Percentiles rank a stretch among this genome's conserved stretches.
Evolutionary conservation across 2,113 vertebrate species (phyloP).

Genomic region (Leucopternis melanops): DNA sequence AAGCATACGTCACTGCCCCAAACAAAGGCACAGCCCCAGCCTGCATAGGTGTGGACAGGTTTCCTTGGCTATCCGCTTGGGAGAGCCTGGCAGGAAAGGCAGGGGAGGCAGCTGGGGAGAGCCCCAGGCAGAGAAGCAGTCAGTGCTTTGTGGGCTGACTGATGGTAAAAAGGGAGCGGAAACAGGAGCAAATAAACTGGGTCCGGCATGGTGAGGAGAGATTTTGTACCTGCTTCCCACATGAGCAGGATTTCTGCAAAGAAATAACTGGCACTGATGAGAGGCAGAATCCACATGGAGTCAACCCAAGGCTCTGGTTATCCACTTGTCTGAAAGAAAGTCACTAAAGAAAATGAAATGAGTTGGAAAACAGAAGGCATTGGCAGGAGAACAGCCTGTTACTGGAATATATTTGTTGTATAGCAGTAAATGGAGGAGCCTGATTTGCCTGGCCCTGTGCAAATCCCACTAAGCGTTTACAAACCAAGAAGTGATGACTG

Average conservation of each 20-base stretch:
- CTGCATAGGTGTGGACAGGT: conserved; percentile 41
- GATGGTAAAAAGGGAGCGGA: not conserved
- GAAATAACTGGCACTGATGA: not conserved
- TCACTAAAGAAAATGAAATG: conserved; percentile 42
- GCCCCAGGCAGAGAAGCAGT: not conserved
- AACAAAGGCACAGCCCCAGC: conserved; percentile 25
- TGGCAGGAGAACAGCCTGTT: conserved; percentile 39
- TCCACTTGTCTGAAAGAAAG: conserved; percentile 43
- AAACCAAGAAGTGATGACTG: conserved; percentile 54
- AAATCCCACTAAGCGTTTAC: conserved; percentile 20
- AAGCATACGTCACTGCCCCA: conserved; percentile 30
- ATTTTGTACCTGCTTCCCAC: not conserved
- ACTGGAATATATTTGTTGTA: conserved; percentile 23
- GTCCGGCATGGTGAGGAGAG: not conserved
- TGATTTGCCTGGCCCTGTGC: conserved; percentile 13
- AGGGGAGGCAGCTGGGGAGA: not conserved
- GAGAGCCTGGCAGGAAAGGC: conserved; percentile 24
- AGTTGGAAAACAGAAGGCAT: conserved; percentile 46
- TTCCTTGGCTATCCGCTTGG: not conserved
- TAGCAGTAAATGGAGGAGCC: conserved; percentile 30
- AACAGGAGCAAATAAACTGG: not conserved
- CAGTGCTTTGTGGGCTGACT: not conserved
- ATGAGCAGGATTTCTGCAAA: not conserved
- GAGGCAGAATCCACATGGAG: not conserved
- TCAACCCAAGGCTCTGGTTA: conserved; percentile 1